These are phyloP conservation scores for Cosmia pyralina DNA, from an alignment of 2,888 invertebrate species.

Conservation along the genomic window DNA sequence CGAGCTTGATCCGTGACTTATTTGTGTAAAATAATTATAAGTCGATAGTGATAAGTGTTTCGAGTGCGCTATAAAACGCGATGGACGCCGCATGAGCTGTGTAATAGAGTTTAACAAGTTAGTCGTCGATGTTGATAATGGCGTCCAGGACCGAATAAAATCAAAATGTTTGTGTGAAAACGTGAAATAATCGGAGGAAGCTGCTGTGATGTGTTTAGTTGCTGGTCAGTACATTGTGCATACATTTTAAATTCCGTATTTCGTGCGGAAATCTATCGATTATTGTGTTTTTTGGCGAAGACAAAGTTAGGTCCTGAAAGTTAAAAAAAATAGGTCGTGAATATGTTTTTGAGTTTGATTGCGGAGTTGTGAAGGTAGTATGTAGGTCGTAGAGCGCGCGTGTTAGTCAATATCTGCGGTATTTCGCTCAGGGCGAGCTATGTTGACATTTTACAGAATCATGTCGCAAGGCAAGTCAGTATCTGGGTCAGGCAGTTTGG, in stretches of 20 bases:
- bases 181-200: conserved; percentile 69
- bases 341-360: conserved; percentile 42
- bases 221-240: conserved; percentile 74
- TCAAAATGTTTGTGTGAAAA: conserved; percentile 82
- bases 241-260: conserved; percentile 15
- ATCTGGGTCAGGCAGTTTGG: conserved; percentile 82
- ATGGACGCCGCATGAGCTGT: conserved; percentile 69
- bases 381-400: conserved; percentile 72
- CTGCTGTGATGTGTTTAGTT: conserved; percentile 77
- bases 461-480: conserved; percentile 83
- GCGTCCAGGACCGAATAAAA: conserved; percentile 75
- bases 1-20: conserved; percentile 82
- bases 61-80: conserved; percentile 46
- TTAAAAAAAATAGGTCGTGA: conserved; percentile 57
- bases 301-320: conserved; percentile 40
- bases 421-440: conserved; percentile 72
- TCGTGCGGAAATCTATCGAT: conserved; percentile 50
- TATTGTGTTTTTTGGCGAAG: conserved; percentile 25
- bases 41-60: conserved; percentile 70
- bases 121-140: conserved; percentile 79
- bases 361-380: conserved; percentile 52
- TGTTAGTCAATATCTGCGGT: conserved; percentile 78
- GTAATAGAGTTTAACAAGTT: conserved; percentile 78
- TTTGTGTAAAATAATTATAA: conserved; percentile 76
- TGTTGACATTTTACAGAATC: conserved; percentile 84